Evolutionary conservation across 1,140 invertebrate species (phyloP).

Genomic region (Lamellibrachia luymesi): DNA sequence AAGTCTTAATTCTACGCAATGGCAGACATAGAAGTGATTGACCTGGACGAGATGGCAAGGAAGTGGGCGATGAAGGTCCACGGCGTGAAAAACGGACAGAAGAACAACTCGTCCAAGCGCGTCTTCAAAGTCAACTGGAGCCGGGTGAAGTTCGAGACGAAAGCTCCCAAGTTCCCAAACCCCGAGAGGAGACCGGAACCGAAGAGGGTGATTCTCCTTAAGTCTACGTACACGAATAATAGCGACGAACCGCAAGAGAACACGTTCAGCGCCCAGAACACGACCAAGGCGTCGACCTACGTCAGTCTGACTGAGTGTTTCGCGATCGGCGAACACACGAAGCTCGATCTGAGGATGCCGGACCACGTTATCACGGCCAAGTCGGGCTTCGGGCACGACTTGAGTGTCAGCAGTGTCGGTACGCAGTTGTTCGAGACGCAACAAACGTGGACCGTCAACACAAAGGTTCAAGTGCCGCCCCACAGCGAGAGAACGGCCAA

Average conservation of each 20-base stretch:
- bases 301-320: background rate
- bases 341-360: background rate
- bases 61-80: background rate
- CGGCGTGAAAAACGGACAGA: background rate
- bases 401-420: background rate
- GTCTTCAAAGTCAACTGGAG: background rate
- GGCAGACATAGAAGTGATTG: background rate
- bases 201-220: background rate
- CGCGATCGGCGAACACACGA: background rate
- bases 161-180: background rate
- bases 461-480: background rate
- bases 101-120: background rate
- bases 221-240: background rate
- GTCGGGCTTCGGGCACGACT: background rate
- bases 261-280: background rate
- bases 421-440: background rate
- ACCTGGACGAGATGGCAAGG: background rate
- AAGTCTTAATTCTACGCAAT: background rate
- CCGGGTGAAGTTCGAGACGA: background rate
- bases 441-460: background rate
- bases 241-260: background rate
- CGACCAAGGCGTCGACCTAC: background rate
- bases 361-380: background rate
- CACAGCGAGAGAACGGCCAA: background rate
- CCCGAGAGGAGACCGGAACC: background rate